Base-by-base conservation (phyloP, 2,888 invertebrate species). In the Apodemia zela region DNA sequence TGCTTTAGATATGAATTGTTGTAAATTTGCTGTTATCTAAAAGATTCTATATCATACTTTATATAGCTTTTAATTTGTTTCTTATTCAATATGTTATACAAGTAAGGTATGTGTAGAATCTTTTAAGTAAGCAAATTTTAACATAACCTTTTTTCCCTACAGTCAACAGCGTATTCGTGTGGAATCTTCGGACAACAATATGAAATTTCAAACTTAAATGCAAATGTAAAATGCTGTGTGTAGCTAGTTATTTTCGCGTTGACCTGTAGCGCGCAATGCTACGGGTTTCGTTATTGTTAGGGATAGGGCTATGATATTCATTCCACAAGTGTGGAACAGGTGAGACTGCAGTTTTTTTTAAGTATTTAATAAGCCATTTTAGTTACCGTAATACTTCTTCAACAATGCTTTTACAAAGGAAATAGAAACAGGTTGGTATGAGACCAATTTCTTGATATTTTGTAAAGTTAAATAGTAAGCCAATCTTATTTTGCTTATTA, bases 201-300 rank as follows among this genome's bases (percentile, higher is more conserved):
- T 82, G 89, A 88, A 84, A 85, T 82, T 79, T 81, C 77, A 83
- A 86, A 84, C 80, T 85, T 84, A 83, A 33, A 76, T 84, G 75
- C 79, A 84, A 88, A 87, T 83, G 74, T 83, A 82, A 82, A 85
- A 83, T 84, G 77, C 78, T 78, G 89, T 89, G 90, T 90, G 87
- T 91, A 90, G 89, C 89, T 88, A 90, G 89, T 82, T 82, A 72
- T 79, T 82, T 65, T 84, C 91, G 91, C 90, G 90, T 90, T 90
- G 89, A 91, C 92, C 89, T 66, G 92, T 89, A 87, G 92, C 92
- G 92, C 92, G 92, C 92, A 92, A 92, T 92, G 92, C 92, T 91
- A 87, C 89, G 82, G 88, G 92, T 89, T 91, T 81, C 92, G 92
- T 86, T 86, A 73, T 73, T 84, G 88, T 85, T 91, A 91, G 92